phyloP scores from a whole-genome alignment of 2,113 vertebrate species.

The Antechinus stuartii region DNA sequence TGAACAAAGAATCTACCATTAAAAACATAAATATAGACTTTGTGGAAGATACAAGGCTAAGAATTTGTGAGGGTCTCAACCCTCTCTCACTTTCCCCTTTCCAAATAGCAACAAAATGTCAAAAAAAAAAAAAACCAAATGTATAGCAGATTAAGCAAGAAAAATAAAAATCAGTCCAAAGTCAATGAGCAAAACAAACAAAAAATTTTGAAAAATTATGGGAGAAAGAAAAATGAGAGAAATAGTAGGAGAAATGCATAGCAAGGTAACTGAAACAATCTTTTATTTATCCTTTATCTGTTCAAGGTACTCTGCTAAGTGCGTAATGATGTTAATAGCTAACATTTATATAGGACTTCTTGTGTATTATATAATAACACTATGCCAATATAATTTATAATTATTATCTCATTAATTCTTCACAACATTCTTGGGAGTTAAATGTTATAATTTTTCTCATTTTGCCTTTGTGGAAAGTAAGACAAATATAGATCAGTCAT shows the following conservation, averaged over 20 bases:
- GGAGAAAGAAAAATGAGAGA: background rate
- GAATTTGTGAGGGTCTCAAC: no score
- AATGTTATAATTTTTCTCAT: background rate
- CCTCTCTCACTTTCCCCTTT: background rate
- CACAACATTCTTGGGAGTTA: background rate
- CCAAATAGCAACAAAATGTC: background rate
- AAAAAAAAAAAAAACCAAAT: background rate
- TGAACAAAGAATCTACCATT: no score
- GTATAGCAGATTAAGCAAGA: background rate
- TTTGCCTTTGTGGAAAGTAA: background rate
- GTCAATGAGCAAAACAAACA: background rate
- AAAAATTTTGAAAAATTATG: background rate
- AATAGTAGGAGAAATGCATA: background rate
- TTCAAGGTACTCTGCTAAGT: background rate
- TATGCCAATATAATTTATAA: background rate
- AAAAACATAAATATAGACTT: no score
- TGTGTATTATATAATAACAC: background rate
- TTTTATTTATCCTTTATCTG: background rate
- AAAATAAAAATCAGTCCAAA: background rate
- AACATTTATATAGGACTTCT: background rate
- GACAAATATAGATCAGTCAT: background rate
- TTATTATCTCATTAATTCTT: background rate
- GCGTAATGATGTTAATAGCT: background rate
- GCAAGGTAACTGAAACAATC: background rate
- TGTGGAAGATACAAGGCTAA: no score